Conservation (phyloP, 2,113 vertebrate genomes). For the Lophotis ruficrista region DNA sequence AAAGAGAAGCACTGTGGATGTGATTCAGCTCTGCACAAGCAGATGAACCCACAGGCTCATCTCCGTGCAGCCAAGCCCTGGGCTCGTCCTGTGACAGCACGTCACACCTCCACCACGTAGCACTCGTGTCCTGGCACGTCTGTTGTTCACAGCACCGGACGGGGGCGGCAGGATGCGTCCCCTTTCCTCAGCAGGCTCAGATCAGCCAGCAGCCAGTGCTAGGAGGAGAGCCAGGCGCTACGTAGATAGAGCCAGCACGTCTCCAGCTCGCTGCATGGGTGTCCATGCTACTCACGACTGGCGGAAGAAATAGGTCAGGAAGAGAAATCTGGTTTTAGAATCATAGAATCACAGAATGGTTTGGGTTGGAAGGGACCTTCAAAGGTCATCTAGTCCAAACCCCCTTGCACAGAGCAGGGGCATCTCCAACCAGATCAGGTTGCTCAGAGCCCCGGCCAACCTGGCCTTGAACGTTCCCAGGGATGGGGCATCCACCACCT, state of each 20-base stretch:
- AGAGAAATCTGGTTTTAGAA: background rate
- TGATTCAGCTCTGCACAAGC: background rate
- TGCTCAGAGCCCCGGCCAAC: too few species aligned
- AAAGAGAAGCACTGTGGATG: accelerated
- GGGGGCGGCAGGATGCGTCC: background rate
- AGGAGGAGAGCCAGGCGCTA: background rate
- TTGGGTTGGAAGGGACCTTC: too few species aligned
- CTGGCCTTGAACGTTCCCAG: too few species aligned
- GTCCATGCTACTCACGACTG: background rate
- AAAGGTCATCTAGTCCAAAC: too few species aligned
- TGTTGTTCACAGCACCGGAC: accelerated
- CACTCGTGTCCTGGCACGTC: accelerated
- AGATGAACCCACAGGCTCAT: background rate
- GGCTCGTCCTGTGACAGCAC: background rate
- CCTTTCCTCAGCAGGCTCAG: accelerated
- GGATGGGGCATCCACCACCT: too few species aligned
- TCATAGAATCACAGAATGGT: too few species aligned
- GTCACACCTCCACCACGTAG: accelerated
- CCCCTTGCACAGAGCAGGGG: too few species aligned
- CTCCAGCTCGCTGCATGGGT: background rate
- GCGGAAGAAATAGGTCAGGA: background rate
- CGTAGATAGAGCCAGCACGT: background rate
- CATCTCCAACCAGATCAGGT: too few species aligned
- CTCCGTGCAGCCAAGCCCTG: background rate
- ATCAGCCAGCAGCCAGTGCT: background rate